These are phyloP conservation scores for Drosophila ohnishii DNA, from an alignment of 1,140 invertebrate genomes.

Conservation along the genomic window DNA sequence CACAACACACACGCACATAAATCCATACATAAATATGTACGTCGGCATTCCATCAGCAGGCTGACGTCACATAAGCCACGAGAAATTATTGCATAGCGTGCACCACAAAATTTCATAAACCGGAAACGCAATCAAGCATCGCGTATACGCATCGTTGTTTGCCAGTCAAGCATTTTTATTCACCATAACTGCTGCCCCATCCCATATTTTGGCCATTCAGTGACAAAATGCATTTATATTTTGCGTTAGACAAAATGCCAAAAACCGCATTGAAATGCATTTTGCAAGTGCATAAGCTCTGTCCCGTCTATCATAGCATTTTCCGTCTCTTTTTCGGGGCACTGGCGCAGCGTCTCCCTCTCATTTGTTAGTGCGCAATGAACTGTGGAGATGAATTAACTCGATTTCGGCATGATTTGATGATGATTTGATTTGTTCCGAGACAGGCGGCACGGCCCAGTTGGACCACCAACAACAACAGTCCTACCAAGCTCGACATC, in stretches of 20 bases:
- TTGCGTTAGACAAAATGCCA: conserved; percentile 58
- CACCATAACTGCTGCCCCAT: conserved; percentile 1
- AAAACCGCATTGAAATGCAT: conserved; percentile 56
- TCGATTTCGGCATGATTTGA: conserved; percentile 75
- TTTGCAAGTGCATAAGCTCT: conserved; percentile 39
- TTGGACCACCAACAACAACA: conserved; percentile 18
- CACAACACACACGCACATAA: conserved; percentile 17
- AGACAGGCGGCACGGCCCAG: conserved; percentile 39
- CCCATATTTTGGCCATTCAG: conserved; percentile 33
- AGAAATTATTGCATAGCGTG: conserved; percentile 76
- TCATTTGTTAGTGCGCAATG: conserved; percentile 66
- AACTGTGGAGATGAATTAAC: conserved; percentile 73
- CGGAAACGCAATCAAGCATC: conserved; percentile 79
- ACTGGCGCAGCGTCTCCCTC: conserved; percentile 11
- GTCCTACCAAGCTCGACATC: neutral
- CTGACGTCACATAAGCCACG: conserved; percentile 58
- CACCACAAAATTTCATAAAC: conserved; percentile 78
- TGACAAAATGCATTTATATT: conserved; percentile 65
- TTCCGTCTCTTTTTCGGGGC: neutral
- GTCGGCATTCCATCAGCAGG: conserved; percentile 32
- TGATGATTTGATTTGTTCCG: conserved; percentile 74
- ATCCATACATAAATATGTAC: neutral
- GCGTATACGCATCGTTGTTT: conserved; percentile 66
- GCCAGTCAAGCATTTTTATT: conserved; percentile 50
- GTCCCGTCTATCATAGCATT: neutral